Evolutionary conservation across 2,797 vertebrate genomes (phyloP).

Genomic region (Bucorvus abyssinicus): DNA sequence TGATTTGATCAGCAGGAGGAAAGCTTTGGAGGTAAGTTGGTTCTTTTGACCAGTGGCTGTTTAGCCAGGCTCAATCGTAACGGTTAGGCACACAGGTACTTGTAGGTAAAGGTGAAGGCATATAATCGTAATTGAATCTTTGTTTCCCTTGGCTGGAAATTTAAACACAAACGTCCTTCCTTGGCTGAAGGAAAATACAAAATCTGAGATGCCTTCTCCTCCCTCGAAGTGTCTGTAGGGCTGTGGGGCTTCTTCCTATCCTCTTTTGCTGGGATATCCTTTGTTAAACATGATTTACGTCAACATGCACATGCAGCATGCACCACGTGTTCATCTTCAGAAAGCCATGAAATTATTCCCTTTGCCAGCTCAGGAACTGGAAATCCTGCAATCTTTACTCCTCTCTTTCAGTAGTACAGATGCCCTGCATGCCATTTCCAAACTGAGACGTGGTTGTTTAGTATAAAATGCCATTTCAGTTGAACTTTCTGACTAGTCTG

Average conservation of each 20-base stretch:
- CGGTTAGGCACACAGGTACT: neutral
- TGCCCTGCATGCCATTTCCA: neutral
- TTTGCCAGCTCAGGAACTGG: neutral
- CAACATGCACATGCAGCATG: fast-evolving
- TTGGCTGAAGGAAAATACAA: neutral
- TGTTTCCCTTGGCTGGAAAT: neutral
- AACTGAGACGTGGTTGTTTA: neutral
- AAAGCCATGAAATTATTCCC: neutral
- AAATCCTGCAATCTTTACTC: neutral
- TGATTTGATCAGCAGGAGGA: slow-evolving; percentile 44
- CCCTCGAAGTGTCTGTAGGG: neutral
- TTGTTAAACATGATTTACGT: neutral
- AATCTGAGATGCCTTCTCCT: neutral
- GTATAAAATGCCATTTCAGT: slow-evolving; percentile 20
- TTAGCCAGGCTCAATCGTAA: neutral
- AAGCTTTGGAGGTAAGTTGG: slow-evolving; percentile 11
- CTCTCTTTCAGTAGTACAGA: neutral
- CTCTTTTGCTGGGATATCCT: neutral
- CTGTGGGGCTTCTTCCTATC: neutral
- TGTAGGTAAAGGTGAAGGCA: neutral
- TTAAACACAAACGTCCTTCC: neutral
- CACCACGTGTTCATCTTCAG: neutral
- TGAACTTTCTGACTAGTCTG: neutral
- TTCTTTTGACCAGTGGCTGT: neutral
- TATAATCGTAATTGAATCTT: neutral